phyloP scores from a whole-genome alignment of 2,888 invertebrate species.

The Oscheius sp. region DNA sequence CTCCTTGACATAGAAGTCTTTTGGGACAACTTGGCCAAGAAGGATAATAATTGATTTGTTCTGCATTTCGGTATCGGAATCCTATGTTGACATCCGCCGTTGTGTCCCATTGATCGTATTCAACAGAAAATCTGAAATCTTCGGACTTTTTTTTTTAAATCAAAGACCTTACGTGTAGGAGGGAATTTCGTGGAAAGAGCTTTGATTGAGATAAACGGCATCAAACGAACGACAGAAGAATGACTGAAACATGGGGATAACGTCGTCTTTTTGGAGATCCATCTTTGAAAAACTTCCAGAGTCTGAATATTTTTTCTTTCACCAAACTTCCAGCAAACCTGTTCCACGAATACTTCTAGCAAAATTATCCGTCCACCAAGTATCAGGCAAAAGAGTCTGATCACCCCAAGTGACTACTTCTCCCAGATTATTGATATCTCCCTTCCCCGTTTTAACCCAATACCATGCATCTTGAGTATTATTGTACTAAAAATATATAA shows the following conservation, averaged over 20 bases:
- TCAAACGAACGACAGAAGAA: conserved; percentile 57
- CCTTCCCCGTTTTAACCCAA: conserved; percentile 60
- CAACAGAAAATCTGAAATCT: conserved; percentile 42
- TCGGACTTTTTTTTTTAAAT: not conserved
- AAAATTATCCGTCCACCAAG: conserved; percentile 54
- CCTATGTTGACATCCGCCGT: conserved; percentile 57
- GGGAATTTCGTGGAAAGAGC: conserved; percentile 1
- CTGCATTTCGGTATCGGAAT: conserved; percentile 61
- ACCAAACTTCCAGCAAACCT: conserved; percentile 32
- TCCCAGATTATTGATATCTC: conserved; percentile 51
- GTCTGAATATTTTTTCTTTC: conserved; percentile 35
- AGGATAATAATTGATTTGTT: conserved; percentile 62
- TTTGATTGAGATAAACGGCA: not conserved
- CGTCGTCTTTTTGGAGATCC: conserved; percentile 37
- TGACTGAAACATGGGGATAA: conserved; percentile 48
- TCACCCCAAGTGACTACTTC: conserved; percentile 54
- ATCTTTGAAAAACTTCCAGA: conserved; percentile 53
- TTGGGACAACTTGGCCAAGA: conserved; percentile 60
- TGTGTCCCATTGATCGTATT: conserved; percentile 59
- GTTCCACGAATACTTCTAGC: conserved; percentile 57
- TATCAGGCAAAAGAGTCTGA: conserved; percentile 40
- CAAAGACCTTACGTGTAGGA: not conserved
- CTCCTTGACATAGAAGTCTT: not conserved
- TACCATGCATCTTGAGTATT: conserved; percentile 63
- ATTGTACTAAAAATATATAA: conserved; percentile 56